These are phyloP conservation scores for Schizotus pectinicornis DNA, from an alignment of 2,888 invertebrate genomes.

Conservation along the genomic window DNA sequence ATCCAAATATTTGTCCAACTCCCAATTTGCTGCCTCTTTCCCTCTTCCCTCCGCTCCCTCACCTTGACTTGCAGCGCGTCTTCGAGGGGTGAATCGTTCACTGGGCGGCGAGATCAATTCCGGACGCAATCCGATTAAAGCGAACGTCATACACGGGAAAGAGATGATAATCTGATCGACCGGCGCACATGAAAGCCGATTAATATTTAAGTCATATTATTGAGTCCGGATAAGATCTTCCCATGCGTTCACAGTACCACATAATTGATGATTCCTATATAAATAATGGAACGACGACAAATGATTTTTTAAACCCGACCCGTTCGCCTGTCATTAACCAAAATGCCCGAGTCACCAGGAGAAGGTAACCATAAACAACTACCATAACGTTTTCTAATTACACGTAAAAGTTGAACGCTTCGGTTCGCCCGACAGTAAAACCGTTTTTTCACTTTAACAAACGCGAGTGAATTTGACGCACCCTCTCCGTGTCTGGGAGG, in stretches of 20 bases:
- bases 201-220: constrained; percentile 45
- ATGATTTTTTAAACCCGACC: constrained; percentile 15
- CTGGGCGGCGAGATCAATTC: too few species aligned
- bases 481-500: too few species aligned
- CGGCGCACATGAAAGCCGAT: constrained; percentile 37
- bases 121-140: too few species aligned
- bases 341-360: not conserved
- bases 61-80: too few species aligned
- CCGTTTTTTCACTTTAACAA: too few species aligned
- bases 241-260: constrained; percentile 12
- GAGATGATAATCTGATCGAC: constrained; percentile 37
- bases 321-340: not conserved
- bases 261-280: constrained; percentile 24
- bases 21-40: too few species aligned
- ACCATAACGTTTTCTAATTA: not conserved
- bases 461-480: too few species aligned
- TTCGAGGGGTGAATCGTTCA: too few species aligned
- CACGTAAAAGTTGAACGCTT: too few species aligned
- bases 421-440: too few species aligned
- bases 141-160: not conserved
- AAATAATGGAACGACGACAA: constrained; percentile 28
- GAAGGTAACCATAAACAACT: not conserved
- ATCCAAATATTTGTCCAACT: too few species aligned
- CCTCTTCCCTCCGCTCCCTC: too few species aligned
- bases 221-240: constrained; percentile 22